These are phyloP conservation scores for Diadegma fenestrale DNA, from an alignment of 2,888 invertebrate genomes.

Conservation along the genomic window DNA sequence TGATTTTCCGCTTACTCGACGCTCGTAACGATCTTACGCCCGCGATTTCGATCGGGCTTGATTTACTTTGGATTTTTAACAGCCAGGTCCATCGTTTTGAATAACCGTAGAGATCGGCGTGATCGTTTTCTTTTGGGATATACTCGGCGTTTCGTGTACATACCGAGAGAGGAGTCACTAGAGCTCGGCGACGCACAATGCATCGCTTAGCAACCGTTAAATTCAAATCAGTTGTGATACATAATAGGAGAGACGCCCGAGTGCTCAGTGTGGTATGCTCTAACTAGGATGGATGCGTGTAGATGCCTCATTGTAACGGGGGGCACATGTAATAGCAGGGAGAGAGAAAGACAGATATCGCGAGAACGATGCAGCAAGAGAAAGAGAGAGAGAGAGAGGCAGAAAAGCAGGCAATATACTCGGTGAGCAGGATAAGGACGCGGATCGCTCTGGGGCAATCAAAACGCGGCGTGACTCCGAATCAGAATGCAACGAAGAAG, in stretches of 20 bases:
- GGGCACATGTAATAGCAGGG: slow-evolving; percentile 32
- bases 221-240: slow-evolving; percentile 79
- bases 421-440: slow-evolving; percentile 42
- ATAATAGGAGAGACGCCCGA: slow-evolving; percentile 69
- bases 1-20: not conserved
- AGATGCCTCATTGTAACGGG: slow-evolving; percentile 57
- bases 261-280: slow-evolving; percentile 73
- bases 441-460: slow-evolving; percentile 50
- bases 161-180: slow-evolving; percentile 39
- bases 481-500: slow-evolving; percentile 51
- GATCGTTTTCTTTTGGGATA: slow-evolving; percentile 7
- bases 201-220: slow-evolving; percentile 77
- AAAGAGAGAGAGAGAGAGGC: slow-evolving; percentile 13
- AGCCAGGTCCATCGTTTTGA: slow-evolving; percentile 13
- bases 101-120: slow-evolving; percentile 33
- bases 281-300: slow-evolving; percentile 77
- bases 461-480: slow-evolving; percentile 46
- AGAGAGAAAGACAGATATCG: slow-evolving; percentile 14
- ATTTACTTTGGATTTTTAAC: not conserved
- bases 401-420: not conserved
- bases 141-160: slow-evolving; percentile 25
- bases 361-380: slow-evolving; percentile 24
- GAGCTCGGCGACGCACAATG: slow-evolving; percentile 74
- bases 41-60: not conserved
- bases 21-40: not conserved